Percentiles rank a stretch among this genome's conserved stretches.
Evolutionary conservation across 2,113 vertebrate genomes (phyloP).

Genomic region (Morone chrysops): DNA sequence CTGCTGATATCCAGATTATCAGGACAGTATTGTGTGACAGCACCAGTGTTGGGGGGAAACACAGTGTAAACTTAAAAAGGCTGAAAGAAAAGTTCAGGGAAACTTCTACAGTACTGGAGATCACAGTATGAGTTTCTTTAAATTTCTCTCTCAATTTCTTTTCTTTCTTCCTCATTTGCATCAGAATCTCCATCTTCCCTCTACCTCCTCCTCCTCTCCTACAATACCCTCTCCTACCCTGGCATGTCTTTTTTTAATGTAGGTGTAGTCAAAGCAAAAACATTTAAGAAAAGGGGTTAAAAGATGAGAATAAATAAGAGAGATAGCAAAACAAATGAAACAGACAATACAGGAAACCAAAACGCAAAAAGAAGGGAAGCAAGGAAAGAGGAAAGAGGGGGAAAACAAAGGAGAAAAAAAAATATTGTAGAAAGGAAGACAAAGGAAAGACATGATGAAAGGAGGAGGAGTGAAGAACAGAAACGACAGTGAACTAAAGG

Average conservation of each 20-base stretch:
- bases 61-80: no score
- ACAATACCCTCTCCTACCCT: background rate
- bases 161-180: background rate
- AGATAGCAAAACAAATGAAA: no score
- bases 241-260: background rate
- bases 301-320: background rate
- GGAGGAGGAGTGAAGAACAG: background rate
- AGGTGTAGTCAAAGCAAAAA: background rate
- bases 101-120: background rate
- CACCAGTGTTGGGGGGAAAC: no score
- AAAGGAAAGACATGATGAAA: background rate
- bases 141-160: background rate
- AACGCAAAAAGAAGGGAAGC: background rate
- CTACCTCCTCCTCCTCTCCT: background rate
- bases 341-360: no score
- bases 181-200: background rate
- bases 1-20: background rate
- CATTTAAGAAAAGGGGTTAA: background rate
- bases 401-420: background rate
- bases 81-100: background rate
- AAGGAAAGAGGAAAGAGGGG: rapidly evolving
- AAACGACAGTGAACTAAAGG: background rate
- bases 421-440: background rate
- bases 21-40: no score
- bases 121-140: background rate